Evolutionary conservation across 2,888 invertebrate species (phyloP).

Genomic region (Isoperla grammatica): DNA sequence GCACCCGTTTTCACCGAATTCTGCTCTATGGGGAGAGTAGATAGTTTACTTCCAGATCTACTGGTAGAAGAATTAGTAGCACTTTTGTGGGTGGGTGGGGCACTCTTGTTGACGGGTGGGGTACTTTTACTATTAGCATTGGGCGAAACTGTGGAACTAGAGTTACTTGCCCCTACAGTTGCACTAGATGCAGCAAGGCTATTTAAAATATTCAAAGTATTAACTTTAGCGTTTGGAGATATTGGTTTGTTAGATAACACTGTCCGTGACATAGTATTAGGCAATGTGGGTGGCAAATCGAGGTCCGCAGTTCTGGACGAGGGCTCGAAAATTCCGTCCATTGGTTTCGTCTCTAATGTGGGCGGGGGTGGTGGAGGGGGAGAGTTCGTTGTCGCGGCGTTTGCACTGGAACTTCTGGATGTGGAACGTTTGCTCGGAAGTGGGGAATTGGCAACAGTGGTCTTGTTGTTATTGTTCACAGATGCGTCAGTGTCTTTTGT

Average conservation of each 20-base stretch:
- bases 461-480: constrained; percentile 41
- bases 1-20: background rate
- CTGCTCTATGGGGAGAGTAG: background rate
- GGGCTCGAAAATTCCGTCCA: constrained; percentile 8
- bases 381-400: constrained; percentile 49
- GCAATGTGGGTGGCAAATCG: background rate
- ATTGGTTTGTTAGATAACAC: constrained; percentile 13
- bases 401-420: constrained; percentile 53
- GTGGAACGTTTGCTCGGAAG: constrained; percentile 45
- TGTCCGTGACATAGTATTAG: background rate
- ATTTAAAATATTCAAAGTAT: background rate
- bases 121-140: no score
- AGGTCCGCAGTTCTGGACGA: background rate
- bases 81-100: no score
- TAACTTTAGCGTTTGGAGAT: constrained; percentile 12
- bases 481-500: constrained; percentile 18
- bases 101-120: no score
- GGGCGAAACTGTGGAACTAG: no score
- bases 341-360: background rate
- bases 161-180: no score
- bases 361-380: background rate
- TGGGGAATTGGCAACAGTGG: constrained; percentile 44
- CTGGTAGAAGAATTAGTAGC: no score
- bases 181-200: no score
- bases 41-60: no score